These are phyloP conservation scores for Phrynosoma blainvillii DNA, from an alignment of 2,113 vertebrate species.

Conservation along the genomic window DNA sequence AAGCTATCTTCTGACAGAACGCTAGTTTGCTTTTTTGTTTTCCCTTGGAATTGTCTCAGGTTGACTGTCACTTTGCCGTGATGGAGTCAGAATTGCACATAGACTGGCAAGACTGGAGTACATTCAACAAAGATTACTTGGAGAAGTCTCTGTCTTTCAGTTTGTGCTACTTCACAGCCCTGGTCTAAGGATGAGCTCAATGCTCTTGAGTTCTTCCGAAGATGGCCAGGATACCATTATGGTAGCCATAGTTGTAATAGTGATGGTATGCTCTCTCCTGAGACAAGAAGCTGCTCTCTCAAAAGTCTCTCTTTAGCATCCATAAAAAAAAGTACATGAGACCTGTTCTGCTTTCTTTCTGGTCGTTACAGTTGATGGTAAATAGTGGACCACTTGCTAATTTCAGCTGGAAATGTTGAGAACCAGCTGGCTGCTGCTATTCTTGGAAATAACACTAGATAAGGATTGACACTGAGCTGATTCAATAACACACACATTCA, in stretches of 20 bases:
- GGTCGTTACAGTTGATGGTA: background rate
- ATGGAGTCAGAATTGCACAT: background rate
- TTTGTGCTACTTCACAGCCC: background rate
- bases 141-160: background rate
- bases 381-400: background rate
- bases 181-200: background rate
- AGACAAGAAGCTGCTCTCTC: background rate
- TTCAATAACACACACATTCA: too few species aligned
- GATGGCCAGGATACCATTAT: background rate
- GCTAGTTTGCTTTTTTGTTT: background rate
- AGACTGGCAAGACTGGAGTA: background rate
- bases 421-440: background rate
- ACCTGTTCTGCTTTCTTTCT: background rate
- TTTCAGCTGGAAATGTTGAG: background rate
- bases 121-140: background rate
- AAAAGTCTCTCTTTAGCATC: background rate
- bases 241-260: background rate
- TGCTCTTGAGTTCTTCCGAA: background rate
- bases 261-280: background rate
- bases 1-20: slow-evolving; percentile 50
- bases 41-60: background rate
- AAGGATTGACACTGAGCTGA: too few species aligned
- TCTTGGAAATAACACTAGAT: background rate
- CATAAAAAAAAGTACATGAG: background rate
- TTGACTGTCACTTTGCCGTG: background rate